Conservation (phyloP, 30 jellyfish, hydroid and myxozoan species). For the Aurelia coerulea region DNA sequence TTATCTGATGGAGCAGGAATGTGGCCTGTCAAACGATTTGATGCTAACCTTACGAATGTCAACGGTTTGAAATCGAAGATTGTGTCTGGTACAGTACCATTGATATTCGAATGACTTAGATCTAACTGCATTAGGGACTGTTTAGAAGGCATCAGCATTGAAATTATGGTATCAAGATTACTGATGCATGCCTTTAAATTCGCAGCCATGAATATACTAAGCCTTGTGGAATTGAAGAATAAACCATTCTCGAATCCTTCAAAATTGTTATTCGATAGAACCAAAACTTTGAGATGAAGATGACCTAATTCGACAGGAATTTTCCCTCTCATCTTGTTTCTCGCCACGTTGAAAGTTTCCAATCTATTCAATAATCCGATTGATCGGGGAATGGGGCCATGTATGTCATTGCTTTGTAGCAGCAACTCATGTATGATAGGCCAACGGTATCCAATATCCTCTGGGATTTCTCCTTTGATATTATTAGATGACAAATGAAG, state of each 20-base stretch:
- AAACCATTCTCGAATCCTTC: slow-evolving; percentile 25
- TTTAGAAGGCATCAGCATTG: slow-evolving; percentile 3
- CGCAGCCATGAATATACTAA: slow-evolving; percentile 30
- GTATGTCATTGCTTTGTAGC: slow-evolving; percentile 35
- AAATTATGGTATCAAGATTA: neutral
- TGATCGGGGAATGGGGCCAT: slow-evolving; percentile 50
- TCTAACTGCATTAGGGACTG: slow-evolving; percentile 38
- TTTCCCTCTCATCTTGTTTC: slow-evolving; percentile 22
- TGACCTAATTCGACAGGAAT: slow-evolving; percentile 33
- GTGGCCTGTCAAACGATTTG: slow-evolving; percentile 19
- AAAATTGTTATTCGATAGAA: slow-evolving; percentile 39
- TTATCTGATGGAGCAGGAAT: slow-evolving; percentile 46
- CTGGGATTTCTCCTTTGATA: slow-evolving; percentile 45
- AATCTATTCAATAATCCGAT: slow-evolving; percentile 30
- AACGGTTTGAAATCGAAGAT: slow-evolving; percentile 20
- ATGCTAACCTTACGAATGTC: slow-evolving; percentile 34
- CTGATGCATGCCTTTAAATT: slow-evolving; percentile 8
- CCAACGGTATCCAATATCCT: slow-evolving; percentile 38
- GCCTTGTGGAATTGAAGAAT: slow-evolving; percentile 1
- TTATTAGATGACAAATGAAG: slow-evolving; percentile 56
- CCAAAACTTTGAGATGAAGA: slow-evolving; percentile 29
- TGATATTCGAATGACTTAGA: slow-evolving; percentile 39
- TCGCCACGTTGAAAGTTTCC: slow-evolving; percentile 29
- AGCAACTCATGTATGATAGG: slow-evolving; percentile 44
- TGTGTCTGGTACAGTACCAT: slow-evolving; percentile 27